Percentiles rank a stretch among this genome's conserved stretches.
Conservation (phyloP, 2,797 vertebrate species). For the Mus caroli region DNA sequence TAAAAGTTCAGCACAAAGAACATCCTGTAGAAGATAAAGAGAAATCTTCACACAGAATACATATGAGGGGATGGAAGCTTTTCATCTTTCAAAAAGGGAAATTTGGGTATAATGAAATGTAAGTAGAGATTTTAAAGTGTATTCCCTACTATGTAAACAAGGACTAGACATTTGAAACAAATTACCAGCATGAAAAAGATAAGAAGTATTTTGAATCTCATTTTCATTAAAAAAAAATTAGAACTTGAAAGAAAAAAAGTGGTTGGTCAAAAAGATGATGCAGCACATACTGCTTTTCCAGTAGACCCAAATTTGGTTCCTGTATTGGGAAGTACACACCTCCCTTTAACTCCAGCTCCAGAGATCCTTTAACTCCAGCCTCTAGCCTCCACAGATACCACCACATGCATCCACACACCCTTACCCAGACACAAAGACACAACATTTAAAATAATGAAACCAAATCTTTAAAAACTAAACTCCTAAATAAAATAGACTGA, state of each 20-base stretch:
- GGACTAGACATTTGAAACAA: conserved; percentile 18
- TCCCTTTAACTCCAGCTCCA: background rate
- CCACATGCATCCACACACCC: background rate
- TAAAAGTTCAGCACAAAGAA: conserved; percentile 60
- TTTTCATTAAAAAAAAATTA: background rate
- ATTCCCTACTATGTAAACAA: background rate
- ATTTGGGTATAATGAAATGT: background rate
- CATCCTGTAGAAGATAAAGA: background rate
- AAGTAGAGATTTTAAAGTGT: conserved; percentile 18
- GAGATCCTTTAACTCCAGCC: background rate
- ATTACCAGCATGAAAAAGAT: background rate
- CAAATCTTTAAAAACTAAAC: background rate
- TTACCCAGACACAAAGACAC: background rate
- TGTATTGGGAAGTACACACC: background rate
- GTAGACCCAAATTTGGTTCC: background rate
- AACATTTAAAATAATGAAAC: background rate
- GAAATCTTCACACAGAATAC: conserved; percentile 11
- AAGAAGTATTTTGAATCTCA: conserved; percentile 3
- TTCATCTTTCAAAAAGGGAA: conserved; percentile 1
- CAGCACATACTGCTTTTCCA: background rate
- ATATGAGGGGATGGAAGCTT: background rate
- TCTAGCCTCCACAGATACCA: background rate
- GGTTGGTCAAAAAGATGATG: background rate
- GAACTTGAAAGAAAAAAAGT: conserved; percentile 24
- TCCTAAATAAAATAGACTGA: background rate